phyloP scores from a whole-genome alignment of 2,797 vertebrate genomes.

The Amazonetta brasiliensis region DNA sequence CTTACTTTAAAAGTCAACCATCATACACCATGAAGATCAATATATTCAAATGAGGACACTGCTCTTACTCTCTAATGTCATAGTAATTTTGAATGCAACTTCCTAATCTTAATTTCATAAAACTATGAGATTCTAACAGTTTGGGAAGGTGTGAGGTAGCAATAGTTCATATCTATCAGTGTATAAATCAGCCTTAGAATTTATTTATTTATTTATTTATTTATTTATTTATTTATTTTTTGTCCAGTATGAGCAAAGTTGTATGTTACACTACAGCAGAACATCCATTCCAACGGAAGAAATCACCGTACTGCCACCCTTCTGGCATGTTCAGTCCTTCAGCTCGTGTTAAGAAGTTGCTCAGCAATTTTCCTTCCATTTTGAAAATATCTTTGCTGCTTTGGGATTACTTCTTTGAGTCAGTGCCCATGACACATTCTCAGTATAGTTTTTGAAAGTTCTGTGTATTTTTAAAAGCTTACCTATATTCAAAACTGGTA shows the following conservation, averaged over 20 bases:
- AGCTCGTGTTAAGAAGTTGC: background rate
- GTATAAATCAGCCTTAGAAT: background rate
- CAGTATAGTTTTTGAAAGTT: background rate
- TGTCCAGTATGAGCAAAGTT: too few relatives aligned
- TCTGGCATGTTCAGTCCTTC: accelerated
- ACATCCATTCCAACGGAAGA: too few relatives aligned
- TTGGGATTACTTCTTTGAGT: background rate
- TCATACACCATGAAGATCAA: background rate
- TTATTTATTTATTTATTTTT: too few relatives aligned
- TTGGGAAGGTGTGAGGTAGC: too few relatives aligned
- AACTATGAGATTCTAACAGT: background rate
- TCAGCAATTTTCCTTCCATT: background rate
- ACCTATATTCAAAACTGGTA: background rate
- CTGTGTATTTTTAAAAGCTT: background rate
- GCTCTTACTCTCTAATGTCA: background rate
- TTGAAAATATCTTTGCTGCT: background rate
- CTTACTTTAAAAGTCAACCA: background rate
- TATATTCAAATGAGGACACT: background rate
- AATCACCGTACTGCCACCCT: background rate
- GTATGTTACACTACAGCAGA: background rate
- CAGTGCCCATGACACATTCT: background rate
- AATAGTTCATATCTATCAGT: too few relatives aligned
- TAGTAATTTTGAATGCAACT: background rate
- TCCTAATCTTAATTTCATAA: background rate
- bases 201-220: too few relatives aligned